Percentiles rank a stretch among this genome's conserved stretches.
Evolutionary conservation across 2,888 invertebrate genomes (phyloP).

Genomic region (Drosophila formosana): DNA sequence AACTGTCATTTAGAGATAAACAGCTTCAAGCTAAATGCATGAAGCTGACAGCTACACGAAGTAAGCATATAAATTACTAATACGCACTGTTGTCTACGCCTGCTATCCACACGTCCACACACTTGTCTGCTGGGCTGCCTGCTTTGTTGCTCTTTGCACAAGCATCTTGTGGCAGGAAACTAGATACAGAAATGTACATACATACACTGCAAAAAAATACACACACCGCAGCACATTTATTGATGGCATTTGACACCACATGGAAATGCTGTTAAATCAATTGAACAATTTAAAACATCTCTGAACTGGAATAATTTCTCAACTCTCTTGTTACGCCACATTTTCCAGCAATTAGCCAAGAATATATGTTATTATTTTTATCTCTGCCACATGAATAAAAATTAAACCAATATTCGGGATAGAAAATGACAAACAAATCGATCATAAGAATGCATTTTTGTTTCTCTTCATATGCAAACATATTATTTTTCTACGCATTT

Average conservation of each 20-base stretch:
- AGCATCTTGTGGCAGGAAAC: slow-evolving; percentile 9
- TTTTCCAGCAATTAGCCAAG: slow-evolving; percentile 19
- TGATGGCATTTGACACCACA: slow-evolving; percentile 8
- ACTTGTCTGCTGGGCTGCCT: background rate
- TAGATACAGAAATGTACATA: slow-evolving; percentile 4
- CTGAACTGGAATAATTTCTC: slow-evolving; percentile 7
- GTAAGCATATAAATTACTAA: slow-evolving; percentile 72
- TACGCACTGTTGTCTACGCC: slow-evolving; percentile 66
- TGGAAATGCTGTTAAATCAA: slow-evolving; percentile 21
- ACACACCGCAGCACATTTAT: background rate
- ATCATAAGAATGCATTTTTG: background rate
- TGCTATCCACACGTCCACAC: slow-evolving; percentile 38
- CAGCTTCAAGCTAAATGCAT: slow-evolving; percentile 61
- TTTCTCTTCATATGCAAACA: background rate
- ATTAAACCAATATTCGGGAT: background rate
- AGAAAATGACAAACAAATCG: background rate
- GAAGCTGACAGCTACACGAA: slow-evolving; percentile 42
- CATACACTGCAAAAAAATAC: background rate
- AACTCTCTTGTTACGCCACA: slow-evolving; percentile 5
- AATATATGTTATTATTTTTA: background rate
- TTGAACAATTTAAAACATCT: slow-evolving; percentile 2
- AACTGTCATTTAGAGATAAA: slow-evolving; percentile 73
- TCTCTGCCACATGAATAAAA: background rate
- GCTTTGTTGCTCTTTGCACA: slow-evolving; percentile 28
- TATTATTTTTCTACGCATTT: background rate